phyloP scores from a whole-genome alignment of 92 coral and sea anemone genomes.

The Parazoanthus swiftii region DNA sequence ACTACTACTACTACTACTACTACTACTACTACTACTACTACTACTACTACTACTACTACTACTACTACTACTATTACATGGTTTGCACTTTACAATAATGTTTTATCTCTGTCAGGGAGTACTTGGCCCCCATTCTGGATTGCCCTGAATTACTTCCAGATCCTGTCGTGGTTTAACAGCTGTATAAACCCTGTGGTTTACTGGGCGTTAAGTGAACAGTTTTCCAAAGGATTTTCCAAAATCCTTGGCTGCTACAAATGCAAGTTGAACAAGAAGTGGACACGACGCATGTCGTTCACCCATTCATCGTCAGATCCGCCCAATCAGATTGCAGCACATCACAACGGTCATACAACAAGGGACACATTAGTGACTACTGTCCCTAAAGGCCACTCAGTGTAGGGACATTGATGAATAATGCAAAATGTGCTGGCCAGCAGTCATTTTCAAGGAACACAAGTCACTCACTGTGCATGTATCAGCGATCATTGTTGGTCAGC shows the following conservation, averaged over 20 bases:
- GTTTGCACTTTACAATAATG: no score
- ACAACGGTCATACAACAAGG: conserved; percentile 4
- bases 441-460: not conserved
- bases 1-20: no score
- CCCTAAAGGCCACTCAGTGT: not conserved
- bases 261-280: conserved; percentile 51
- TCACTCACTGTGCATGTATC: not conserved
- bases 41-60: no score
- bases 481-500: not conserved
- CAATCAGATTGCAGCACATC: conserved; percentile 29
- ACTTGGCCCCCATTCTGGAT: conserved; percentile 25
- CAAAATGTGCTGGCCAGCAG: not conserved
- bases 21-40: no score
- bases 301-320: conserved; percentile 77
- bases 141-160: conserved; percentile 53
- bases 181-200: conserved; percentile 94
- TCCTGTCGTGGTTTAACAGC: conserved; percentile 84
- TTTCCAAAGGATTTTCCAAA: conserved; percentile 88
- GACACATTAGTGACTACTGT: conserved; percentile 2
- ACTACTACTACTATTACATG: no score
- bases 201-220: conserved; percentile 95
- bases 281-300: conserved; percentile 66
- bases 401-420: not conserved
- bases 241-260: conserved; percentile 73
- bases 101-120: not conserved